Evolutionary conservation across 2,888 invertebrate species (phyloP), one percentile per base, ranked within the genome.

Genomic region (Vesta saturnalis): DNA sequence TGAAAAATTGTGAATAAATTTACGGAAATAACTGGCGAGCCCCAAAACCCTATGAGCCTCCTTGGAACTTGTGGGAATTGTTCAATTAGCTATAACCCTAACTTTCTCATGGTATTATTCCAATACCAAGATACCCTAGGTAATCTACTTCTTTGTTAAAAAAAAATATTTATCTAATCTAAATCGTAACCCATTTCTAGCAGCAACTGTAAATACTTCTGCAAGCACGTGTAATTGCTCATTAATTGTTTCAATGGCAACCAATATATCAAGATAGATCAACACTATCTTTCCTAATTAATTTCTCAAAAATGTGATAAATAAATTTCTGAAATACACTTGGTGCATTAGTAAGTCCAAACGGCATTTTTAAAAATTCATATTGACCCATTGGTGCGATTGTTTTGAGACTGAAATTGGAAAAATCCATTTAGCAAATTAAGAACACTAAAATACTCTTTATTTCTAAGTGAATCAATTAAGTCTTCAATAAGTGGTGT

Each of bases 121-220:
- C 19, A 54, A 54, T 21, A 21, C 22, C 23, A 22, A 12, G 12
- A 12, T 54, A 54, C 12, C 12, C 21, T 54, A 54, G 19, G 19
- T 22, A 54, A 12, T 1, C 54, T 16, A 54, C 14, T n/a, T 19
- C 8, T 15, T 16, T 16, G 54, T 23, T 54, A 54, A 54, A 54
- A 54, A 54, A 21, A 22, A 54, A 23, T 21, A 54, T 14, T 54
- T 54, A 54, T 54, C 54, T 54, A 54, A 21, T n/a, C 54, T 6
- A 6, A 54, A 54, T 10, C n/a, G 16, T 21, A 54, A 54, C 23
- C 12, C n/a, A 23, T 54, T 54, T 22, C 12, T 21, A 54, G 14
- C 54, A 8, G 14, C 12, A 10, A 54, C 10, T 10, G 12, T 54
- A 4, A 54, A 54, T 4, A 54, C 21, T 12, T 21, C 23, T 4